Evolutionary conservation across 1,140 invertebrate species (phyloP).

Genomic region (Drosophila kepulauana): DNA sequence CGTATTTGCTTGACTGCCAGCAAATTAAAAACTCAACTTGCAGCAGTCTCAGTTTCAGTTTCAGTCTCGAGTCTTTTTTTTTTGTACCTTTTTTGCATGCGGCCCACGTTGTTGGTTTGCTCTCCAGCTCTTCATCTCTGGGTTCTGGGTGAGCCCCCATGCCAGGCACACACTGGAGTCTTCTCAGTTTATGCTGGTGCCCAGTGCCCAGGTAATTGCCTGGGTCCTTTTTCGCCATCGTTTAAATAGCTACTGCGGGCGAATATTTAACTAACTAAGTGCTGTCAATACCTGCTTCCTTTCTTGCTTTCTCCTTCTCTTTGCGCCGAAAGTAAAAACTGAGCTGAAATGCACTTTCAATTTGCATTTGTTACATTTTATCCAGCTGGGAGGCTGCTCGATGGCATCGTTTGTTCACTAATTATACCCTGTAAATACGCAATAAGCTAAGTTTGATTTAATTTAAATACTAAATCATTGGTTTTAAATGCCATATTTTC

Average conservation of each 20-base stretch:
- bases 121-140: not conserved
- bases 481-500: not conserved
- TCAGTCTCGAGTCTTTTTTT: not conserved
- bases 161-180: conserved; percentile 7
- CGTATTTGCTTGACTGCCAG: conserved; percentile 76
- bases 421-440: conserved; percentile 10
- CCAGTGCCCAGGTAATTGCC: conserved; percentile 42
- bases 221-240: conserved; percentile 55
- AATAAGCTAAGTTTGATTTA: not conserved
- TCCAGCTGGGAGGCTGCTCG: not conserved
- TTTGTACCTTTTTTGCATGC: conserved; percentile 51
- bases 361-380: conserved; percentile 59
- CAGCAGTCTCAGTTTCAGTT: not conserved
- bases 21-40: conserved; percentile 63
- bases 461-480: not conserved
- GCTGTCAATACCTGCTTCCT: conserved; percentile 49
- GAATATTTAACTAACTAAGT: conserved; percentile 72
- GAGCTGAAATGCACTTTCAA: conserved; percentile 31
- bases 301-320: not conserved
- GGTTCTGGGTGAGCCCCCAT: conserved; percentile 42
- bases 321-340: not conserved
- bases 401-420: not conserved
- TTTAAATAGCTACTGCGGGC: conserved; percentile 82
- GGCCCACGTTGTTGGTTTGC: conserved; percentile 56
- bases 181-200: conserved; percentile 73